Evolutionary conservation across 2,888 invertebrate species (phyloP).

Genomic region (Thelaira solivaga): DNA sequence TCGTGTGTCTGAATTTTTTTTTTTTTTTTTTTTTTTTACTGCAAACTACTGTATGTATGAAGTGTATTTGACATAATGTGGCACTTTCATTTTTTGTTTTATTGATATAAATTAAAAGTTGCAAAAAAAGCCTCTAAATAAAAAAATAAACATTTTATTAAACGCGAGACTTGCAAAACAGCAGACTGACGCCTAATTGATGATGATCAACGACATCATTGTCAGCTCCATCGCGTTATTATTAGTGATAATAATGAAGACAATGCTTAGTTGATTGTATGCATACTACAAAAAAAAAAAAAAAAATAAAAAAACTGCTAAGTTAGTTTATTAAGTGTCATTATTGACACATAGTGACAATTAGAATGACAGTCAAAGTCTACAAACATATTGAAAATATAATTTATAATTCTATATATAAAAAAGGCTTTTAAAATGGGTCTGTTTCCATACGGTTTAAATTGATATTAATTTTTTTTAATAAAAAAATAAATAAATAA

Average conservation of each 20-base stretch:
- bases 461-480: no score
- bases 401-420: conserved; percentile 56
- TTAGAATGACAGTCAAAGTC: conserved; percentile 63
- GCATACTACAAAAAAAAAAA: no score
- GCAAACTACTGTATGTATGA: conserved; percentile 15
- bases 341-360: conserved; percentile 63
- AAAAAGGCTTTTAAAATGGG: conserved; percentile 29
- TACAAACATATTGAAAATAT: conserved; percentile 57
- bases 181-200: conserved; percentile 61
- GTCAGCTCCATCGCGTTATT: not conserved
- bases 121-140: conserved; percentile 47
- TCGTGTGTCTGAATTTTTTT: conserved; percentile 20
- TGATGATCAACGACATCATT: conserved; percentile 37
- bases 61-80: conserved; percentile 64
- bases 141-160: conserved; percentile 27
- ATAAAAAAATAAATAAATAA: no score
- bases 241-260: conserved; percentile 41
- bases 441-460: conserved; percentile 10
- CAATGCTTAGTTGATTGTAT: conserved; percentile 59
- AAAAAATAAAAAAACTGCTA: conserved; percentile 55
- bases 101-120: conserved; percentile 66
- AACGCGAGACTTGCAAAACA: conserved; percentile 48
- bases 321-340: conserved; percentile 62
- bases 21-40: conserved; percentile 2
- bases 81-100: conserved; percentile 64